Evolutionary conservation across 2,113 vertebrate species (phyloP).

Genomic region (Lophura nycthemera): DNA sequence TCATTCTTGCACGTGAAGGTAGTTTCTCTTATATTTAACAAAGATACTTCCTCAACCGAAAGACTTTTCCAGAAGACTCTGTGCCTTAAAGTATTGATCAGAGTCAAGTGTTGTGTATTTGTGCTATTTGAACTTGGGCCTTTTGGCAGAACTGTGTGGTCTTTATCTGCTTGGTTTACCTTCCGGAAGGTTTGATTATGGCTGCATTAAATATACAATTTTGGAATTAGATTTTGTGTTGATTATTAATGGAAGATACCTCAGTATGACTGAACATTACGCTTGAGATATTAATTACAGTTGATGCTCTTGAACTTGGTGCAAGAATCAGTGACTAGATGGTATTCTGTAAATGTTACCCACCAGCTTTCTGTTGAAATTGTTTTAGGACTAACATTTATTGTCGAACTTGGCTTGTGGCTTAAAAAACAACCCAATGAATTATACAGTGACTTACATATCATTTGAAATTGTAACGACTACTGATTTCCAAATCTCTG

Average conservation of each 20-base stretch:
- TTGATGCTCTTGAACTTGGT: not conserved
- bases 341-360: not conserved
- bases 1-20: not conserved
- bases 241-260: not conserved
- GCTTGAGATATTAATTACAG: not conserved
- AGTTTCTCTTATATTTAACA: not conserved
- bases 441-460: not conserved
- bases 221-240: not conserved
- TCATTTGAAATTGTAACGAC: not conserved
- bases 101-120: not conserved
- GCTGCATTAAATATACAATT: not conserved
- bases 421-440: not conserved
- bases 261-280: not conserved
- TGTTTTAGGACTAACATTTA: not conserved
- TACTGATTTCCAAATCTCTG: constrained; percentile 8
- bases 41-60: not conserved
- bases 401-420: not conserved
- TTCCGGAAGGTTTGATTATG: not conserved
- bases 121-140: not conserved
- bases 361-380: not conserved
- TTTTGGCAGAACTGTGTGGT: not conserved
- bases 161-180: not conserved
- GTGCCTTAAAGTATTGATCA: not conserved
- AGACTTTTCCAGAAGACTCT: not conserved
- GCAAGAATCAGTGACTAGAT: not conserved